Conservation (phyloP, 2,797 vertebrate genomes). For the Eurystomus glaucurus region DNA sequence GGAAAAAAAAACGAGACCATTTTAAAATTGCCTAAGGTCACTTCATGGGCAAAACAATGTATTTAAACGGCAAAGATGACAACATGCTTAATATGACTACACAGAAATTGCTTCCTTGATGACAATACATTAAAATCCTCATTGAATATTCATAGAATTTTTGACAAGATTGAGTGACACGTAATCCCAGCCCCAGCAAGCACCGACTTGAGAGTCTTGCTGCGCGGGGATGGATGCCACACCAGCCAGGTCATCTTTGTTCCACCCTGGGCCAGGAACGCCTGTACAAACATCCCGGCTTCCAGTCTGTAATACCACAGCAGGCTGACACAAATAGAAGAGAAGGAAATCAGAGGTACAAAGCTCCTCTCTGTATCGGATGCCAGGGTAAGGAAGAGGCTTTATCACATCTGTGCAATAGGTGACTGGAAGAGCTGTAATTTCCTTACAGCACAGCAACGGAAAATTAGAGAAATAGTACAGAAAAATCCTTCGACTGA, state of each 20-base stretch:
- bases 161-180: constrained; percentile 82
- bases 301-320: background rate
- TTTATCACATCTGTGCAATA: constrained; percentile 28
- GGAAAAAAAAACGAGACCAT: constrained; percentile 55
- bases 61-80: constrained; percentile 80
- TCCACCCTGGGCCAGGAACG: background rate
- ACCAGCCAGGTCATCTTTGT: constrained; percentile 50
- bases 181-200: constrained; percentile 63
- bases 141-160: constrained; percentile 86
- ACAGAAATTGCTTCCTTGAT: constrained; percentile 81
- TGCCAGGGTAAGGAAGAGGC: constrained; percentile 1
- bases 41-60: constrained; percentile 83
- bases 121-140: constrained; percentile 84
- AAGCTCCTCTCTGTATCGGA: background rate
- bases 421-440: constrained; percentile 42
- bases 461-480: constrained; percentile 48
- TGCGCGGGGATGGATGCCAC: constrained; percentile 17
- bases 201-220: background rate
- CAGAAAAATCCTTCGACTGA: constrained; percentile 64
- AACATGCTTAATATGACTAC: constrained; percentile 81
- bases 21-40: constrained; percentile 81
- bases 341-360: background rate
- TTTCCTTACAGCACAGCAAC: constrained; percentile 24
- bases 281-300: background rate
- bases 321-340: constrained; percentile 23